Evolutionary conservation across 2,113 vertebrate species (phyloP), one percentile per base, ranked within the genome.

Genomic region (Isichthys henryi): DNA sequence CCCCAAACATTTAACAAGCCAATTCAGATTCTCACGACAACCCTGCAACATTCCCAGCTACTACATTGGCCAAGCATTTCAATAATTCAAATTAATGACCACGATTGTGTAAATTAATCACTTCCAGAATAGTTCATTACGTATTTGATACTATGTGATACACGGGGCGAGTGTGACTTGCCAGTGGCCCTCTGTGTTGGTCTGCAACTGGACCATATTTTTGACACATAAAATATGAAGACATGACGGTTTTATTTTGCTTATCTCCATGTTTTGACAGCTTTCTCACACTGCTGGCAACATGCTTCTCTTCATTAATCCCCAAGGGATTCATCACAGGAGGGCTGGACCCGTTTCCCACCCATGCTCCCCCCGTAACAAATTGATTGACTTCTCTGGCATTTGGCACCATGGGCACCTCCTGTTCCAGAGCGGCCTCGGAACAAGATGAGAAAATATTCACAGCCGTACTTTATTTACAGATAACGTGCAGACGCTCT

Each of bases 381-480:
- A 27, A 85, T 13, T 46, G 50, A 70, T 84, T 80, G 48, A n/a
- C 31, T 66, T 3, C 83, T 50, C 77, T 86, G 84, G 58, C 89
- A 89, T 90, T 83, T 86, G 89, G 49, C 43, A 88, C 92, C 62
- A 90, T 87, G 74, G 10, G n/a, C n/a, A 5, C 27, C 27, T 70
- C n/a, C 62, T 70, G 62, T 70, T 70, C 62, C 62, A 70, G 62
- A 70, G n/a, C 10, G 10, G 62, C 10, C n/a, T 70, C 62, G 62
- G 62, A 11, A 70, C 62, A 70, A 70, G 27, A 70, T 70, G 56
- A 91, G 90, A 92, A 43, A 86, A 82, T 90, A 92, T 90, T 90
- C 93, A 93, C 31, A n/a, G 92, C 19, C 27, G 88, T 83, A 21
- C 91, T 91, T 80, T 88, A 90, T 86, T 92, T 89, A 87, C 23